These are phyloP conservation scores for Illadopsis cleaveri DNA, from an alignment of 2,113 vertebrate genomes.

Conservation along the genomic window DNA sequence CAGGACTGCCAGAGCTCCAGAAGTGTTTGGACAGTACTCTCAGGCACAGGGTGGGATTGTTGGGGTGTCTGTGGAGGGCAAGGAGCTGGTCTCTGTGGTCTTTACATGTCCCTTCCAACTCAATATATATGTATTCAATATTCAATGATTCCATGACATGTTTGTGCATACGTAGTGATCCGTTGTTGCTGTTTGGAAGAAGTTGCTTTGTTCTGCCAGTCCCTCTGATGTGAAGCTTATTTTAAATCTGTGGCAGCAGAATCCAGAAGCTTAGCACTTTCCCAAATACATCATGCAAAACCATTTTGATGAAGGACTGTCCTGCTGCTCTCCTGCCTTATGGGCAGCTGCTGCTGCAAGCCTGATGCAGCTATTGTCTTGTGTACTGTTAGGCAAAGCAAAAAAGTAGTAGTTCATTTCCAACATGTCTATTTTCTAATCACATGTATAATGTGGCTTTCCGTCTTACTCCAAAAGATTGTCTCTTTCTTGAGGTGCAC, in stretches of 20 bases:
- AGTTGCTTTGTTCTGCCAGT: not conserved
- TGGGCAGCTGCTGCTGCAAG: not conserved
- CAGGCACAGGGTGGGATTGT: not conserved
- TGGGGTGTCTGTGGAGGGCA: not conserved
- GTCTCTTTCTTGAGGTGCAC: not conserved
- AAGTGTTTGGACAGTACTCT: fast-evolving
- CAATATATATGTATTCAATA: not conserved
- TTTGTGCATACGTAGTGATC: not conserved
- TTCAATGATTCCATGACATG: fast-evolving
- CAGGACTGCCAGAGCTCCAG: not conserved
- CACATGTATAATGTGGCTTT: not conserved
- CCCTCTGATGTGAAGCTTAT: not conserved
- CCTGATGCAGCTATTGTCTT: not conserved
- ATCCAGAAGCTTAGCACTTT: not conserved
- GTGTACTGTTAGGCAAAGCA: not conserved
- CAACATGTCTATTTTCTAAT: not conserved
- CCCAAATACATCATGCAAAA: not conserved
- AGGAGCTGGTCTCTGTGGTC: not conserved
- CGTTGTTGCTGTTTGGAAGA: not conserved
- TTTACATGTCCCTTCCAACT: not conserved
- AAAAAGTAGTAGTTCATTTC: not conserved
- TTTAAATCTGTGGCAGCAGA: not conserved
- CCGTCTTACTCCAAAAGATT: not conserved
- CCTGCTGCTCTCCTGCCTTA: not conserved
- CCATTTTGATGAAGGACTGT: not conserved